Evolutionary conservation across 2,113 vertebrate species (phyloP).

Genomic region (Octodon degus): DNA sequence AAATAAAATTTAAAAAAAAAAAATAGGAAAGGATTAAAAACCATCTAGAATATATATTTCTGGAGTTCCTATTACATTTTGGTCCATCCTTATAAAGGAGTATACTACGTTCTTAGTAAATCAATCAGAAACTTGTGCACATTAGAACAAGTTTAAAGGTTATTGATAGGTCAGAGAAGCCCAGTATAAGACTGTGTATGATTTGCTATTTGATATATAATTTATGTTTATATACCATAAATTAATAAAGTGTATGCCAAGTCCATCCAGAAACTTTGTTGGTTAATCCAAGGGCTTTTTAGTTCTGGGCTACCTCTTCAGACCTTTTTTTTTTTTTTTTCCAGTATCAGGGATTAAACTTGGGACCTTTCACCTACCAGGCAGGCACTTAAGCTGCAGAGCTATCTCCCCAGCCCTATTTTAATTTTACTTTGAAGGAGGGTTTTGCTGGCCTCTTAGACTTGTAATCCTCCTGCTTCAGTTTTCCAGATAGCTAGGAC

Average conservation of each 20-base stretch:
- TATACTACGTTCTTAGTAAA: background rate
- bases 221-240: too few relatives aligned
- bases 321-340: background rate
- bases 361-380: too few relatives aligned
- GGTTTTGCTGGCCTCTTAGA: background rate
- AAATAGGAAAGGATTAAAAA: background rate
- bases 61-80: background rate
- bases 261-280: background rate
- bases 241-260: background rate
- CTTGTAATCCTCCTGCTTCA: background rate
- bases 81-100: background rate
- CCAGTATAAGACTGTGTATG: background rate
- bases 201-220: background rate
- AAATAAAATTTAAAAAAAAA: too few relatives aligned
- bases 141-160: background rate
- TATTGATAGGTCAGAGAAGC: background rate
- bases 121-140: background rate
- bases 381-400: too few relatives aligned
- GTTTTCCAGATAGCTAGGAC: background rate
- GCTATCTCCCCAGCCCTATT: too few relatives aligned
- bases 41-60: background rate
- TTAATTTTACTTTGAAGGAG: background rate
- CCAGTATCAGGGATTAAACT: too few relatives aligned
- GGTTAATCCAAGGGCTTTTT: background rate
- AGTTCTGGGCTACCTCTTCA: background rate